Conservation (phyloP, 1,140 invertebrate species). For the Polyergus mexicanus region DNA sequence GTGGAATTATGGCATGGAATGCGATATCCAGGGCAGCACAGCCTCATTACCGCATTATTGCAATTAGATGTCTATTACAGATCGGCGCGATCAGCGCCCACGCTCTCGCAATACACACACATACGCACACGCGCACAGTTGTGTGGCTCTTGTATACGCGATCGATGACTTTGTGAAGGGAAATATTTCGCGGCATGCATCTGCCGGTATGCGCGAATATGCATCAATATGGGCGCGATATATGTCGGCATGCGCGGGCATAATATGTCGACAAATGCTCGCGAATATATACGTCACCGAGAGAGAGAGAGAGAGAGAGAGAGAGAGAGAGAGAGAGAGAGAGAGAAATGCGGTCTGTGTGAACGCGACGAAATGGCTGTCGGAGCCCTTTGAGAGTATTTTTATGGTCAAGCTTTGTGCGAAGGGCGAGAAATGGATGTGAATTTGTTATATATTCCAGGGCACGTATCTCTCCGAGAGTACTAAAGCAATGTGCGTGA, state of each 20-base stretch:
- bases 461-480: conserved; percentile 45
- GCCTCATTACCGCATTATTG: conserved; percentile 72
- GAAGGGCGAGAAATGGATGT: conserved; percentile 28
- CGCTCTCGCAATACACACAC: neutral
- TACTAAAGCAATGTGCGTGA: conserved; percentile 53
- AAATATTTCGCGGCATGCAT: conserved; percentile 55
- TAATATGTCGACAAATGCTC: conserved; percentile 51
- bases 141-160: neutral
- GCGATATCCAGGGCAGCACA: conserved; percentile 62
- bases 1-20: conserved; percentile 68
- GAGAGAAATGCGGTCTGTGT: neutral
- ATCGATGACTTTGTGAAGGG: conserved; percentile 54
- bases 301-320: too few species aligned
- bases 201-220: conserved; percentile 42
- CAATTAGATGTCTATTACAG: conserved; percentile 75
- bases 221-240: conserved; percentile 44
- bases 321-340: too few species aligned
- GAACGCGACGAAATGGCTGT: conserved; percentile 25
- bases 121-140: neutral
- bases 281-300: conserved; percentile 16
- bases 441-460: conserved; percentile 56
- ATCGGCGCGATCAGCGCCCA: conserved; percentile 58
- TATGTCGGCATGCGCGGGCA: conserved; percentile 31
- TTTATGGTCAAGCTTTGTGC: conserved; percentile 35
- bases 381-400: conserved; percentile 31